phyloP scores from a whole-genome alignment of 2,888 invertebrate genomes.

The Leucoptera coffeella region DNA sequence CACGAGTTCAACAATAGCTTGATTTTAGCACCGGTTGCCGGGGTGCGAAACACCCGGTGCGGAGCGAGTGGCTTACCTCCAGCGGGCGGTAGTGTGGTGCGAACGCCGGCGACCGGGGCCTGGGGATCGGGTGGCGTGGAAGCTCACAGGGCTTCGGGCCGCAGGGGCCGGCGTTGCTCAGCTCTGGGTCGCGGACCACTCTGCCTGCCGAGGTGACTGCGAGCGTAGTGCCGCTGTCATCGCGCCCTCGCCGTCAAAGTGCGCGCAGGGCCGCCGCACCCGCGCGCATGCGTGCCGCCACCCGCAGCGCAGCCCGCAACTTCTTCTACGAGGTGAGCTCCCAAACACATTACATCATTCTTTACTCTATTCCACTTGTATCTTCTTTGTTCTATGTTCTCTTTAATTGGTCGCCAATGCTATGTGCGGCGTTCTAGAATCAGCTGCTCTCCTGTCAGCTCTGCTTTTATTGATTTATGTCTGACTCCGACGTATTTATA shows the following conservation, averaged over 20 bases:
- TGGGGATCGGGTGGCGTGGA: constrained; percentile 17
- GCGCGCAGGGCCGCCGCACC: constrained; percentile 25
- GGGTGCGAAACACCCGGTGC: neutral
- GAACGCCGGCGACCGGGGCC: neutral
- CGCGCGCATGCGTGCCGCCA: constrained; percentile 26
- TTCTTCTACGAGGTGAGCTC: too few species aligned
- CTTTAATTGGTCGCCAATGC: too few species aligned
- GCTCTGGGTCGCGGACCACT: constrained; percentile 36
- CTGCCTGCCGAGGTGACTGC: constrained; percentile 37
- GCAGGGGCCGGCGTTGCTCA: constrained; percentile 45
- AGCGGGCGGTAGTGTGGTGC: constrained; percentile 13
- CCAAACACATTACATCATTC: too few species aligned
- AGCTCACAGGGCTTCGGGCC: constrained; percentile 44
- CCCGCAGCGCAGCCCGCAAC: constrained; percentile 7
- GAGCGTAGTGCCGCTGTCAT: constrained; percentile 7
- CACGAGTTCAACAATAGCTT: too few species aligned
- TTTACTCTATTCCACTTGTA: too few species aligned
- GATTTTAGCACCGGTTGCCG: too few species aligned
- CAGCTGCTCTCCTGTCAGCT: too few species aligned
- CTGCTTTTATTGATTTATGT: too few species aligned
- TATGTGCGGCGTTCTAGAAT: too few species aligned
- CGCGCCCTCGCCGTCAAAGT: constrained; percentile 5
- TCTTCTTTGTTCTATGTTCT: too few species aligned
- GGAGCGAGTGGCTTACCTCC: constrained; percentile 17
- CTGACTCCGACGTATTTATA: too few species aligned